phyloP scores from a whole-genome alignment of 2,797 vertebrate genomes.

The Tokudaia muenninki region DNA sequence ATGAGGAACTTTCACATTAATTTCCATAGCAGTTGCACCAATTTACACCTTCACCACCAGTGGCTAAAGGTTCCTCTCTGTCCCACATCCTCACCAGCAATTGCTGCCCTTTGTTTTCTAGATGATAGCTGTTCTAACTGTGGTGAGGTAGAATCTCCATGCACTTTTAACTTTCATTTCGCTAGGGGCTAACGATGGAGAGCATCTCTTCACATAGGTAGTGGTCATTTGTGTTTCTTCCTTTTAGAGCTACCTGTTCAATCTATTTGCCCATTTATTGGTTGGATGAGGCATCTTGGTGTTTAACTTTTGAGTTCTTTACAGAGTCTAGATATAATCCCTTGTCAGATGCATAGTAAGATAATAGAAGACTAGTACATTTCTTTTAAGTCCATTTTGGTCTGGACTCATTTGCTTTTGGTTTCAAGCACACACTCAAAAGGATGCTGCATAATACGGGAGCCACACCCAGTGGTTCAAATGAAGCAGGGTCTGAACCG shows the following conservation, averaged over 20 bases:
- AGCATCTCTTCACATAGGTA: not conserved
- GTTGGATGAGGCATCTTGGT: too few relatives aligned
- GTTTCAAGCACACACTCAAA: not conserved
- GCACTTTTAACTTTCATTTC: not conserved
- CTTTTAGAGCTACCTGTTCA: not conserved
- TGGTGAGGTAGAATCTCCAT: too few relatives aligned
- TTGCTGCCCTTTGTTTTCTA: not conserved
- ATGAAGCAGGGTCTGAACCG: not conserved
- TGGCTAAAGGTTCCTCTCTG: not conserved
- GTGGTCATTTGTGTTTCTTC: not conserved
- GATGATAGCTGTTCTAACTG: not conserved
- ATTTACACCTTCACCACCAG: too few relatives aligned
- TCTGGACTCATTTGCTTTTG: conserved; percentile 4
- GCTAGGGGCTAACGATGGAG: not conserved
- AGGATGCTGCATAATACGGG: not conserved
- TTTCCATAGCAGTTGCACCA: not conserved
- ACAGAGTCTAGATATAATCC: not conserved
- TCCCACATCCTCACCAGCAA: not conserved
- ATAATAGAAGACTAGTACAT: not conserved
- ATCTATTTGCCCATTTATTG: not conserved
- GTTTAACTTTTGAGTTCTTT: not conserved
- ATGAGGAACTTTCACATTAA: too few relatives aligned
- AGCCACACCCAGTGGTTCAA: not conserved
- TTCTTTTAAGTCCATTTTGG: not conserved
- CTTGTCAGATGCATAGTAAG: not conserved